phyloP scores from a whole-genome alignment of 2,888 invertebrate species.

The Amphimallon solstitiale region DNA sequence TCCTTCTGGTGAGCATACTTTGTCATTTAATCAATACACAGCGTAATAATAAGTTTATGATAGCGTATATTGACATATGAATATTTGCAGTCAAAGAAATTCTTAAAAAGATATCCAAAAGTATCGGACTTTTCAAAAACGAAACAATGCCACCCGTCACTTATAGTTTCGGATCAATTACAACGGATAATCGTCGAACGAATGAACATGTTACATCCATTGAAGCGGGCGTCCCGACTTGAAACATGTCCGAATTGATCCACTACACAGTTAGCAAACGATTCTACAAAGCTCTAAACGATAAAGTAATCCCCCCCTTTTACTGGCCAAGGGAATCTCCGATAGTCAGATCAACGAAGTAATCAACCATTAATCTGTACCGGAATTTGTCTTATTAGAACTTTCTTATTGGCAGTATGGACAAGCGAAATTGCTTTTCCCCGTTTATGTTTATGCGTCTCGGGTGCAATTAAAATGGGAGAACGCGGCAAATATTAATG shows the following conservation, averaged over 20 bases:
- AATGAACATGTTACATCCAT: slow-evolving; percentile 43
- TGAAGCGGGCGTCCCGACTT: slow-evolving; percentile 30
- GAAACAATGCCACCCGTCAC: not conserved
- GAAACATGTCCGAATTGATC: slow-evolving; percentile 57
- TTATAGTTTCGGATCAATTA: slow-evolving; percentile 41
- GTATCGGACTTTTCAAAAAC: too few species aligned
- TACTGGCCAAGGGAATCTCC: slow-evolving; percentile 40
- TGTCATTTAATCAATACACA: too few species aligned
- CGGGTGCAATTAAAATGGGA: slow-evolving; percentile 16
- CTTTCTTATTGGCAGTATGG: slow-evolving; percentile 39
- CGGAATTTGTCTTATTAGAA: slow-evolving; percentile 42
- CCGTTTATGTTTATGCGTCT: slow-evolving; percentile 24
- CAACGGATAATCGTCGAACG: slow-evolving; percentile 41
- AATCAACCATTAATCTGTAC: slow-evolving; percentile 42
- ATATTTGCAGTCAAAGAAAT: too few species aligned
- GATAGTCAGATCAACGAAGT: slow-evolving; percentile 42
- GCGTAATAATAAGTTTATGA: too few species aligned
- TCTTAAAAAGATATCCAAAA: too few species aligned
- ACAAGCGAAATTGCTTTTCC: slow-evolving; percentile 21
- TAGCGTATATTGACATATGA: too few species aligned
- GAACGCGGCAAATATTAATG: slow-evolving; percentile 25
- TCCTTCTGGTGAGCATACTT: too few species aligned
- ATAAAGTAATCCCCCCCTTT: slow-evolving; percentile 56
- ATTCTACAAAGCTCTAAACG: slow-evolving; percentile 60
- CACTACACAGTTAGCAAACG: slow-evolving; percentile 57